phyloP scores from a whole-genome alignment of 2,888 invertebrate species.

The Himalopsyche japonica region DNA sequence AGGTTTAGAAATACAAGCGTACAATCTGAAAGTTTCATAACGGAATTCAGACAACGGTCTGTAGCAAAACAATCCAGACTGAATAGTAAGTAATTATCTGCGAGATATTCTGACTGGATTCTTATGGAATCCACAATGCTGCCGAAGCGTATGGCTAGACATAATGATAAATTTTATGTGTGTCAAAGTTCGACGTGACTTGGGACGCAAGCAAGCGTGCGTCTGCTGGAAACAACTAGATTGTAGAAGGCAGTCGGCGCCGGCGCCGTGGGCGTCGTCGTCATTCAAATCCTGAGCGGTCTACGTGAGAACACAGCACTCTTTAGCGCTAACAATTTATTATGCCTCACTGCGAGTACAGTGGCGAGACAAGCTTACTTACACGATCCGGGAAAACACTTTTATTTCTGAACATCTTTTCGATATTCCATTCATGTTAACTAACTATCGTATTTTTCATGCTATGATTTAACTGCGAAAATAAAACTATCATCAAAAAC shows the following conservation, averaged over 20 bases:
- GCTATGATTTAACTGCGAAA: neutral
- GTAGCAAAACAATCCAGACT: too few relatives aligned
- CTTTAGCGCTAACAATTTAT: neutral
- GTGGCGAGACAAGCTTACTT: neutral
- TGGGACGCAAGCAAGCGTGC: neutral
- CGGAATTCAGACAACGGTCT: too few relatives aligned
- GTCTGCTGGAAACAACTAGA: neutral
- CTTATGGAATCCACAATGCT: too few relatives aligned
- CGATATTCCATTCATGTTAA: neutral
- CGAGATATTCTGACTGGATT: too few relatives aligned
- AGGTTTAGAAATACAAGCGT: too few relatives aligned
- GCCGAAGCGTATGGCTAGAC: neutral
- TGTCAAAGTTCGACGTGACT: slow-evolving; percentile 1
- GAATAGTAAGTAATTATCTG: too few relatives aligned
- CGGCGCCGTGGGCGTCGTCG: neutral
- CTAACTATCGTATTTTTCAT: neutral
- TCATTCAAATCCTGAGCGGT: neutral
- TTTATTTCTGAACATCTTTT: neutral
- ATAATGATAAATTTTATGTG: neutral
- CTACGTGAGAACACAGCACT: neutral
- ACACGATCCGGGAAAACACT: neutral
- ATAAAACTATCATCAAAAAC: too few relatives aligned
- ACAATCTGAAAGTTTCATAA: too few relatives aligned
- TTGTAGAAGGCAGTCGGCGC: neutral
- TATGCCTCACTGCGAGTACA: neutral